phyloP scores from a whole-genome alignment of 2,888 invertebrate species.

The Teleiodes luculella region DNA sequence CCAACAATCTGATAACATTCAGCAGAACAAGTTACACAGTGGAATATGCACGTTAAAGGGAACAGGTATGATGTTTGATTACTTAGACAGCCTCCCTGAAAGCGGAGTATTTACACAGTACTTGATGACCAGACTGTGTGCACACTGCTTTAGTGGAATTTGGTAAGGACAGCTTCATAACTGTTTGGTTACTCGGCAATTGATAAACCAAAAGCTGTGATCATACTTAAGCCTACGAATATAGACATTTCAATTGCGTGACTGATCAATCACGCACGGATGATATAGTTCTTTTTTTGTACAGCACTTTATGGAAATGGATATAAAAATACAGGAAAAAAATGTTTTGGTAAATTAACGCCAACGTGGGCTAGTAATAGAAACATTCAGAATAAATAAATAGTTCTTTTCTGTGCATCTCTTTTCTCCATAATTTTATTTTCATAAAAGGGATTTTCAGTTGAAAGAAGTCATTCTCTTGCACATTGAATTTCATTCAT shows the following conservation, averaged over 20 bases:
- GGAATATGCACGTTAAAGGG: conserved; percentile 64
- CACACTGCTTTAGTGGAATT: conserved; percentile 32
- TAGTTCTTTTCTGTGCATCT: conserved; percentile 7
- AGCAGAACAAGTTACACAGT: conserved; percentile 46
- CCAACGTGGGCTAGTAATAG: too few species aligned
- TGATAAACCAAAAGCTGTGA: too few species aligned
- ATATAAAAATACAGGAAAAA: too few species aligned
- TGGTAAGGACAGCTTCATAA: background rate
- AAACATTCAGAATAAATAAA: conserved; percentile 37
- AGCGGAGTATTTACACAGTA: conserved; percentile 63
- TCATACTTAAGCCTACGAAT: too few species aligned
- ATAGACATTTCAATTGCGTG: too few species aligned
- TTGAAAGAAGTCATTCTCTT: background rate
- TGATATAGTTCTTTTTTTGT: too few species aligned
- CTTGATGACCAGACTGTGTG: conserved; percentile 59
- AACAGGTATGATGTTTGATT: conserved; percentile 56
- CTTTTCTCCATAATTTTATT: background rate
- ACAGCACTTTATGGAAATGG: too few species aligned
- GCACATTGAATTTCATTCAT: background rate
- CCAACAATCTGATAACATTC: conserved; percentile 23
- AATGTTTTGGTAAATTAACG: too few species aligned
- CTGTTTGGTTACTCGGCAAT: too few species aligned
- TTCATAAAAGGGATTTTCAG: background rate
- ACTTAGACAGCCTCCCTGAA: conserved; percentile 61
- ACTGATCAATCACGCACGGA: too few species aligned